Percentiles rank a stretch among this genome's conserved stretches.
Conservation (phyloP, 2,888 invertebrate species). For the Nephrotoma guestfalica region DNA sequence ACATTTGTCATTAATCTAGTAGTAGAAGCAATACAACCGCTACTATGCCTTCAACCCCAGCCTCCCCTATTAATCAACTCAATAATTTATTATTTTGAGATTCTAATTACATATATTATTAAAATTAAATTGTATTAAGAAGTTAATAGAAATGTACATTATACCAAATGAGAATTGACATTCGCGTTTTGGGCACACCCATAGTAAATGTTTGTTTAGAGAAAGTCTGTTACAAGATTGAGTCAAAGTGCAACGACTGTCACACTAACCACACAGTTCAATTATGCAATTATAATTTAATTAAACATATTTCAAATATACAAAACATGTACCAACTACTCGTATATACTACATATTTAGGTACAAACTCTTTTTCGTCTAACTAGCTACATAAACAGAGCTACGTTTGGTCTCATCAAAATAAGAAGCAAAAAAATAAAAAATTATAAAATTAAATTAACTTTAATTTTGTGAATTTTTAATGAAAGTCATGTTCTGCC, state of each 20-base stretch:
- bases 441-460: not conserved
- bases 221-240: not conserved
- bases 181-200: too few species aligned
- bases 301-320: not conserved
- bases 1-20: too few species aligned
- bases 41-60: too few species aligned
- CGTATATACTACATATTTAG: too few species aligned
- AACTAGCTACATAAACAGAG: not conserved
- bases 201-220: too few species aligned
- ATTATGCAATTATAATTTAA: not conserved
- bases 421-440: not conserved
- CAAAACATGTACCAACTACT: not conserved
- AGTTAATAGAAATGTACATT: too few species aligned
- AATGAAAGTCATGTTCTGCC: not conserved
- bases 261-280: not conserved
- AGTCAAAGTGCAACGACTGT: not conserved
- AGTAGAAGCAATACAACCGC: too few species aligned
- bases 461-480: not conserved
- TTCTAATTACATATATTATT: too few species aligned
- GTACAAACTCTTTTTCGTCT: not conserved
- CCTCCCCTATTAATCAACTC: too few species aligned
- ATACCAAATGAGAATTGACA: too few species aligned
- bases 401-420: not conserved
- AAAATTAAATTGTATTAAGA: too few species aligned
- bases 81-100: too few species aligned